These are phyloP conservation scores for Geotrypetes seraphini DNA, from an alignment of 2,797 vertebrate species.

Conservation along the genomic window DNA sequence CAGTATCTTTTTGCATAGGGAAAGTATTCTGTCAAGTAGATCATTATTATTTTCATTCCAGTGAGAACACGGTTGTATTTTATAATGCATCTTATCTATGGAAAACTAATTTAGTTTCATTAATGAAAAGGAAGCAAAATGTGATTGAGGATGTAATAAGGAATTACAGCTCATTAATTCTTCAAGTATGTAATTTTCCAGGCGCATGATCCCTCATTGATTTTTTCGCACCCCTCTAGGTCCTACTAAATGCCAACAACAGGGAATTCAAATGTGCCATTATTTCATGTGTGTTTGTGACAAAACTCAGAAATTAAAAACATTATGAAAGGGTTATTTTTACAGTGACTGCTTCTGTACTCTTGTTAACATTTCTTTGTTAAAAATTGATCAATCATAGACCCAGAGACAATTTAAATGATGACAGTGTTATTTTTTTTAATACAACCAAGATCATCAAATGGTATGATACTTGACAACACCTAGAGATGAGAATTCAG, in stretches of 20 bases:
- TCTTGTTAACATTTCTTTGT: slow-evolving; percentile 29
- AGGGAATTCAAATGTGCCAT: slow-evolving; percentile 32
- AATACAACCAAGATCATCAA: slow-evolving; percentile 22
- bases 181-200: slow-evolving; percentile 57
- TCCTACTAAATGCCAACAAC: slow-evolving; percentile 41
- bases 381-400: slow-evolving; percentile 42
- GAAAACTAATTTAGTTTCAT: slow-evolving; percentile 52
- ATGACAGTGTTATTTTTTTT: slow-evolving; percentile 37
- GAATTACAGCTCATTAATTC: slow-evolving; percentile 60
- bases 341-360: slow-evolving; percentile 31
- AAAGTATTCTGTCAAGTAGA: too few relatives aligned
- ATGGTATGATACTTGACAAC: slow-evolving; percentile 45
- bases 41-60: slow-evolving; percentile 3
- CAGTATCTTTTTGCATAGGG: too few relatives aligned
- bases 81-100: slow-evolving; percentile 28
- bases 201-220: slow-evolving; percentile 44
- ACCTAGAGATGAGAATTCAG: slow-evolving; percentile 54
- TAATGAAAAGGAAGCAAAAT: slow-evolving; percentile 53
- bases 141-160: slow-evolving; percentile 45
- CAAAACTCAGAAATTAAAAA: slow-evolving; percentile 23
- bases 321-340: slow-evolving; percentile 30
- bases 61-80: slow-evolving; percentile 26
- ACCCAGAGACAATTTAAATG: slow-evolving; percentile 17
- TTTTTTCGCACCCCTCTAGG: slow-evolving; percentile 36
- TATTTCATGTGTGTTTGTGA: slow-evolving; percentile 29